Evolutionary conservation across 2,113 vertebrate species (phyloP), one percentile per base, ranked within the genome.

Genomic region (Tyrannus savana): DNA sequence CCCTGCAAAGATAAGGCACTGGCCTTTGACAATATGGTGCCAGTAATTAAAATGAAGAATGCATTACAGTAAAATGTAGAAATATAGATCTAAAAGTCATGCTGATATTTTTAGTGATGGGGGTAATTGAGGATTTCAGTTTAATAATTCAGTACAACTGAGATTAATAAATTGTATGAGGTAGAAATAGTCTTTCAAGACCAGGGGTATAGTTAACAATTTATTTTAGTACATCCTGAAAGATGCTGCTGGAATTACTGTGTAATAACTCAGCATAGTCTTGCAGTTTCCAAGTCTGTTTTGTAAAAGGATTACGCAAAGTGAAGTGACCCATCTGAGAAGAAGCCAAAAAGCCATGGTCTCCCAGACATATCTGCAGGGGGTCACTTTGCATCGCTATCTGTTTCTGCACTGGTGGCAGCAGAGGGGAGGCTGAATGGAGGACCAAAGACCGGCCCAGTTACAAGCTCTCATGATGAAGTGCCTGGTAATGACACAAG

Each of bases 71-170:
- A 93, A 84, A 90, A 88, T 78, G 91, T 72, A 96, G 86, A 96
- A 92, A 96, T 97, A 92, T 81, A 75, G 47, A 42, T 89, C 60
- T 90, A 82, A 96, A 96, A 96, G 77, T 93, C 69, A 90, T 28
- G 56, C 19, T 86, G 84, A 47, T 96, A 95, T 95, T 96, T 97
- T 97, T 96, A 97, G 88, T 90, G 89, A 64, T 68, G 79, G 72
- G 41, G 82, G 62, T 96, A 96, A 89, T 68, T 90, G 92, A 96
- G 84, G 76, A 95, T 95, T 97, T 95, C 52, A 67, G 81, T 97
- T 97, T 96, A 98, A 95, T 98, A 97, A 98, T 97, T 98, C 96
- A 97, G 28, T 95, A 63, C 49, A 96, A 47, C 94, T 93, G 89
- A 97, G 95, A 94, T 95, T 97, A 95, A 89, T 81, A 94, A 89